phyloP scores from a whole-genome alignment of 64 coral and sea anemone species.

The Orbicella faveolata region DNA sequence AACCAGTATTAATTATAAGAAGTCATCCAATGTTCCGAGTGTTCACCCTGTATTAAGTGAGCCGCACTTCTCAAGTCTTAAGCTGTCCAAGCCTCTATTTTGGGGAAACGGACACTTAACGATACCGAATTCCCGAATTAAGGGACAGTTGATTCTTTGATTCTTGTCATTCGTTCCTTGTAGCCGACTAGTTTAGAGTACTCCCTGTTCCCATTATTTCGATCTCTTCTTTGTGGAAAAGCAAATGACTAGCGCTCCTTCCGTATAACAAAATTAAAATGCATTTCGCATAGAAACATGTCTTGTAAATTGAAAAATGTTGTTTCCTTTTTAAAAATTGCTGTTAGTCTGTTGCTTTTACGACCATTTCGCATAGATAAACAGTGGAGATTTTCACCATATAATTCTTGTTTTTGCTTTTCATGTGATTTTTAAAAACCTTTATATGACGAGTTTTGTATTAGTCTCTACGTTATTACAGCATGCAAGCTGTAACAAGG shows the following conservation, averaged over 20 bases:
- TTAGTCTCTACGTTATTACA: neutral
- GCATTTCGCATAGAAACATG: neutral
- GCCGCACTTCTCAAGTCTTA: neutral
- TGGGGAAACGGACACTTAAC: neutral
- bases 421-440: neutral
- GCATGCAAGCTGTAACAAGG: neutral
- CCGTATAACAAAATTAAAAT: neutral
- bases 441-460: neutral
- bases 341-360: too few species aligned
- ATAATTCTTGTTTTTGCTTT: neutral
- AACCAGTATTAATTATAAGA: neutral
- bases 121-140: neutral
- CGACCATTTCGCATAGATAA: neutral
- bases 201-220: neutral
- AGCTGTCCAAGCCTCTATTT: neutral
- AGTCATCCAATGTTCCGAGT: neutral
- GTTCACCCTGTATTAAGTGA: neutral
- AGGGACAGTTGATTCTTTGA: neutral
- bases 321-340: too few species aligned
- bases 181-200: too few species aligned
- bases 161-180: neutral
- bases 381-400: neutral
- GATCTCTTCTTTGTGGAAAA: neutral
- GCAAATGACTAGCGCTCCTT: neutral
- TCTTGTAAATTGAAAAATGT: too few species aligned